Conservation (phyloP, 2,888 invertebrate genomes). For the Andrena marginata region DNA sequence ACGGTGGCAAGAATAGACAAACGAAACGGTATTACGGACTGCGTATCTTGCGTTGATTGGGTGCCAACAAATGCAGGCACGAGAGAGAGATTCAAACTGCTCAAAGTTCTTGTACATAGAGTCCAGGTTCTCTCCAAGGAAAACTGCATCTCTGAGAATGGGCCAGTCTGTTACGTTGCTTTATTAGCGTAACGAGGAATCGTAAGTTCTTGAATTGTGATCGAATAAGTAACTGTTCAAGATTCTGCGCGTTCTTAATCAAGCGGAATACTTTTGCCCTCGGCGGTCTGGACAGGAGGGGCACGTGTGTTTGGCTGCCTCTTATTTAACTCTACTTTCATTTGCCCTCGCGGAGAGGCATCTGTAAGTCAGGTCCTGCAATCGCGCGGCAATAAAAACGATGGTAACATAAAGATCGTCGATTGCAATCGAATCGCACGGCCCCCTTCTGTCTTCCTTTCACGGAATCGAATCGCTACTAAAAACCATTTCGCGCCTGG, state of each 20-base stretch:
- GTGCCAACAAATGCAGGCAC: constrained; percentile 16
- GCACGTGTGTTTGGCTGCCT: constrained; percentile 29
- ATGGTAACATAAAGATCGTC: too few relatives aligned
- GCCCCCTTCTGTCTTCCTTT: too few relatives aligned
- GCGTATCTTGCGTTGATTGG: not conserved
- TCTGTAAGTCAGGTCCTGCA: constrained; percentile 15
- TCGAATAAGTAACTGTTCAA: not conserved
- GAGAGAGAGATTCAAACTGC: constrained; percentile 18
- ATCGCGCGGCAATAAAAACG: constrained; percentile 9
- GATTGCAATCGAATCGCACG: too few relatives aligned
- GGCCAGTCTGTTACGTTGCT: not conserved
- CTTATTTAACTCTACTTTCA: constrained; percentile 29
- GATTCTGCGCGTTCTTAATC: not conserved
- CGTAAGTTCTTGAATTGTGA: not conserved
- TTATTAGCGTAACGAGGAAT: not conserved
- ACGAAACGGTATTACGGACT: constrained; percentile 13
- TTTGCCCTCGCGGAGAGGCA: constrained; percentile 18
- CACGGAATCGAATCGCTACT: too few relatives aligned
- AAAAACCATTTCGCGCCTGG: not conserved
- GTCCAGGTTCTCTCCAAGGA: not conserved
- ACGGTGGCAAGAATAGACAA: constrained; percentile 1
- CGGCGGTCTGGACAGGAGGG: constrained; percentile 11
- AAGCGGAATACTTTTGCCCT: not conserved
- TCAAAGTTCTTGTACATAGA: not conserved
- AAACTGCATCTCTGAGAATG: not conserved